A percentile compares a stretch with the other conserved stretches of the same genome.
phyloP scores from a whole-genome alignment of 2,113 vertebrate genomes.

The Columba janthina region DNA sequence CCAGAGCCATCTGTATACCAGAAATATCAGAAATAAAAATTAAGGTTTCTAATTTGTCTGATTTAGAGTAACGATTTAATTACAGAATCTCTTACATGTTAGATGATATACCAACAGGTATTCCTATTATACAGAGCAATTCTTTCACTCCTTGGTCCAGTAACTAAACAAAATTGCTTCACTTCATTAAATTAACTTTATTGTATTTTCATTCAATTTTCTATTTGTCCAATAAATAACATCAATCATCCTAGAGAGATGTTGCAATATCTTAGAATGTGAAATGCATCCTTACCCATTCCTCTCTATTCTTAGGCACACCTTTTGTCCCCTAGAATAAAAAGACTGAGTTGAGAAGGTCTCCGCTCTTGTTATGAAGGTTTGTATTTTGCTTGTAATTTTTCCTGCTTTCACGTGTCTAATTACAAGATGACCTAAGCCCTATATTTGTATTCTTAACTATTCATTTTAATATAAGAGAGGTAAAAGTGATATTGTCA shows the following conservation, averaged over 20 bases:
- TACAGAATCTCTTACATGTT: not conserved
- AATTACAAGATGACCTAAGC: not conserved
- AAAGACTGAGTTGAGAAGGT: not conserved
- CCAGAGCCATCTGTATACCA: not conserved
- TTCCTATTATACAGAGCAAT: not conserved
- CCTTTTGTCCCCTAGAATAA: not conserved
- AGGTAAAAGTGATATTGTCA: not conserved
- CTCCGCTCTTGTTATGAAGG: not conserved
- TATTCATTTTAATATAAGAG: not conserved
- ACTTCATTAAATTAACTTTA: not conserved
- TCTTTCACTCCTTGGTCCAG: not conserved
- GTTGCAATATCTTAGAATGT: not conserved
- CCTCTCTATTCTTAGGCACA: not conserved
- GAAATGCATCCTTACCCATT: not conserved
- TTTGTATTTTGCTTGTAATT: not conserved
- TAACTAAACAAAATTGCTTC: not conserved
- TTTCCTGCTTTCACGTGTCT: not conserved
- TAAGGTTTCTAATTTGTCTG: not conserved
- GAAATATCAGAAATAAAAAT: not conserved
- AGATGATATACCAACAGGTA: not conserved
- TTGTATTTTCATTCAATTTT: not conserved
- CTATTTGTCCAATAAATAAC: not conserved
- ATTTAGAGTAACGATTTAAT: not conserved
- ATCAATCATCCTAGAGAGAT: not conserved
- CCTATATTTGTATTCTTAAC: not conserved